Evolutionary conservation across 2,888 invertebrate genomes (phyloP), one percentile per base, ranked within the genome.

Genomic region (Loripinus fragilis): DNA sequence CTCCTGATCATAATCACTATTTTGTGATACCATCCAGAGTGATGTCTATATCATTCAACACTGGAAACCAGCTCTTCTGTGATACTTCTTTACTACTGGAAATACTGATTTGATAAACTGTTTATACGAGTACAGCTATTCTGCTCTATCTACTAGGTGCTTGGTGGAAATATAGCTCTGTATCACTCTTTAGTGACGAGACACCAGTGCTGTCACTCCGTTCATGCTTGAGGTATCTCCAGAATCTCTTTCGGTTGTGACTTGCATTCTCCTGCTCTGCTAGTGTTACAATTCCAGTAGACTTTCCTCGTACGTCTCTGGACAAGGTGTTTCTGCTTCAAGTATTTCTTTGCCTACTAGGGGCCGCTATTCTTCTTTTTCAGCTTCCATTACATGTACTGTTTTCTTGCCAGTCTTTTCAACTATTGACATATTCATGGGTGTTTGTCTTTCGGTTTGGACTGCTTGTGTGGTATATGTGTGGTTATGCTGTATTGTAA

Each of bases 211-310:
- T 71, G 48, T 71, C 76, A 17, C 30, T 50, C 41, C 50, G 33
- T 35, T 50, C 48, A 38, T 76, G 70, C 52, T 76, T 76, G 3
- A 76, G 65, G 41, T 64, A 76, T 20, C 71, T 76, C 76, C 76
- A 76, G 42, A 76, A 76, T 35, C 70, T 64, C 65, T 76, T 76
- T 30, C 30, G 42, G 15, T 52, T 42, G 1, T 17, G 17, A 41
- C 42, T 15, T n/a, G 28, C 35, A n/a, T 42, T 42, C n/a, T 64
- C 65, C 8, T 65, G 7, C 8, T 69, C 69, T 7, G 48, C 30
- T n/a, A 76, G 76, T 23, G 71, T 68, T 12, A 76, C 66, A 23
- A 73, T 45, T 52, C 75, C 81, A 81, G 60, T 75, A 78, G 7
- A 55, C 71, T 25, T 74, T 42, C 38, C 78, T 10, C 3, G 42